Conservation (phyloP, 2,113 vertebrate species). For the Corydoras maculifer region DNA sequence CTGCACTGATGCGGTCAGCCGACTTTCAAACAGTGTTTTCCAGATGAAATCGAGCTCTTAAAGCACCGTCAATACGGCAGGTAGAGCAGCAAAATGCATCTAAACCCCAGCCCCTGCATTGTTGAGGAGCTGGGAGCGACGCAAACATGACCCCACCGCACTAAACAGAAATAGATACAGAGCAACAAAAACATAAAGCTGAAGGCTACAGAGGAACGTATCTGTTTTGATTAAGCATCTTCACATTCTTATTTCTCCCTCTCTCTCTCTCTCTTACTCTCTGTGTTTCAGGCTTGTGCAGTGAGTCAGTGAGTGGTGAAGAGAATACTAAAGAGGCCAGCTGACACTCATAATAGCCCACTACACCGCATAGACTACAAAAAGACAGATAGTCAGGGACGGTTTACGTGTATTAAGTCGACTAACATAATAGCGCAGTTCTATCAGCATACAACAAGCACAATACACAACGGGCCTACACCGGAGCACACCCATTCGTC, state of each 20-base stretch:
- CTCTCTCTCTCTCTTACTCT: slow-evolving; percentile 30
- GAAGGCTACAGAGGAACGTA: not conserved
- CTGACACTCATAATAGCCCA: slow-evolving; percentile 55
- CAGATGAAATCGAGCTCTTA: slow-evolving; percentile 13
- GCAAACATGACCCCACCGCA: no score
- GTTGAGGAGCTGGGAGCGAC: no score
- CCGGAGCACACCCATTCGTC: not conserved
- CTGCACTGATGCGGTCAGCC: not conserved
- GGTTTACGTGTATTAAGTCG: slow-evolving; percentile 15
- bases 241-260: not conserved
- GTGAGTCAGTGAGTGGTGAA: slow-evolving; percentile 68
- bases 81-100: not conserved
- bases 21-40: slow-evolving; percentile 2
- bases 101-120: no score
- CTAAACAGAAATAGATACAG: no score
- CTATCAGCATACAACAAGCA: slow-evolving; percentile 2
- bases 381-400: slow-evolving; percentile 14
- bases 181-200: no score
- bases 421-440: slow-evolving; percentile 17
- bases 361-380: slow-evolving; percentile 42
- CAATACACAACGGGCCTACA: slow-evolving; percentile 1
- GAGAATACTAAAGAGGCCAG: slow-evolving; percentile 69
- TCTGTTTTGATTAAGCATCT: slow-evolving; percentile 49
- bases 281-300: slow-evolving; percentile 57
- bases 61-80: slow-evolving; percentile 23